phyloP scores from a whole-genome alignment of 2,113 vertebrate genomes.

The Chloebia gouldiae region DNA sequence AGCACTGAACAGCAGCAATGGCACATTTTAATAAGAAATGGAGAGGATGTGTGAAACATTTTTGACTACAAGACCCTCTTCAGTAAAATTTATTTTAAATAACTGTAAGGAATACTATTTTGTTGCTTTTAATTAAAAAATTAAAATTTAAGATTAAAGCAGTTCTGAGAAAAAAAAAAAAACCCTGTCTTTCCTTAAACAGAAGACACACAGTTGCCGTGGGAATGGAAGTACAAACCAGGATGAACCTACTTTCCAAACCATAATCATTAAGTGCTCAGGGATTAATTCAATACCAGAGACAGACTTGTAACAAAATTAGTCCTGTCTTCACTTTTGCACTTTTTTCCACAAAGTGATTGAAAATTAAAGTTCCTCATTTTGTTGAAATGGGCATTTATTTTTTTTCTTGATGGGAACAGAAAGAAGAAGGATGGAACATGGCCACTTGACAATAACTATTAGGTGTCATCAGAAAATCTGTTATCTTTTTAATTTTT shows the following conservation, averaged over 20 bases:
- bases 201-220: background rate
- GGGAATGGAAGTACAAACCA: slow-evolving; percentile 29
- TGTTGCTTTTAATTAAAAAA: background rate
- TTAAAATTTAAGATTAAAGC: background rate
- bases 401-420: slow-evolving; percentile 70
- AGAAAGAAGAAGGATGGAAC: background rate
- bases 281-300: slow-evolving; percentile 70
- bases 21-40: background rate
- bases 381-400: slow-evolving; percentile 68
- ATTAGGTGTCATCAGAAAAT: background rate
- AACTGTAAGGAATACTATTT: slow-evolving; percentile 9
- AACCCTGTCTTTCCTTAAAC: background rate
- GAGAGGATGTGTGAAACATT: background rate
- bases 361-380: slow-evolving; percentile 42
- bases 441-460: background rate
- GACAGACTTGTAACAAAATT: slow-evolving; percentile 73
- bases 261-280: slow-evolving; percentile 81
- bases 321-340: slow-evolving; percentile 44
- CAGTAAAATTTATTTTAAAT: background rate
- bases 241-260: slow-evolving; percentile 71
- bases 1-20: background rate
- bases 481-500: background rate
- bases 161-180: background rate
- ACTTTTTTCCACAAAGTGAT: slow-evolving; percentile 63
- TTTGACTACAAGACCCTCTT: background rate